These are phyloP conservation scores for Heteromyza rotundicornis DNA, from an alignment of 2,888 invertebrate species.

Conservation along the genomic window DNA sequence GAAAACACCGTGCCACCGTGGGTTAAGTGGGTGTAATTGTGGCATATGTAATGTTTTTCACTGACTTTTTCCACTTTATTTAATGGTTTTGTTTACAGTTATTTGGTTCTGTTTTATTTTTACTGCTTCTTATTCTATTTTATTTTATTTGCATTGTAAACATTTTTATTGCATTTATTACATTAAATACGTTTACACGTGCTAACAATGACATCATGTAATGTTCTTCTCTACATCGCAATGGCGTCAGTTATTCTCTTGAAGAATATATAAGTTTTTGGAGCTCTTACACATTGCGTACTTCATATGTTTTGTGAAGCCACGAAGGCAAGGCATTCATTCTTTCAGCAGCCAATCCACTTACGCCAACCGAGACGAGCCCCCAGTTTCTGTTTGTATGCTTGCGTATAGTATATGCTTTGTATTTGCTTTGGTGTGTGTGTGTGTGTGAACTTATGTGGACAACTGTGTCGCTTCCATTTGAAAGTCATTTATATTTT, in stretches of 20 bases:
- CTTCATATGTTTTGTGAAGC: too few relatives aligned
- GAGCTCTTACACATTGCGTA: too few relatives aligned
- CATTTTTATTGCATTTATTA: background rate
- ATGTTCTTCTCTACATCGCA: too few relatives aligned
- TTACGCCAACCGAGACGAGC: constrained; percentile 4
- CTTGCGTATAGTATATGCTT: background rate
- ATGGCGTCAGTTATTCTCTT: too few relatives aligned
- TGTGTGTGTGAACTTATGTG: background rate
- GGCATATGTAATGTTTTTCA: background rate
- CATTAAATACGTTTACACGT: too few relatives aligned
- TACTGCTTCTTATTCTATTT: too few relatives aligned
- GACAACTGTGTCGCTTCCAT: too few relatives aligned
- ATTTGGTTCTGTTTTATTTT: too few relatives aligned
- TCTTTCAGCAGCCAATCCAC: constrained; percentile 4
- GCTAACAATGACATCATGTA: too few relatives aligned
- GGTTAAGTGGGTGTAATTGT: constrained; percentile 1
- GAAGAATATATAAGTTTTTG: too few relatives aligned
- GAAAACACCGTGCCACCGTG: background rate
- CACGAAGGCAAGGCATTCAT: too few relatives aligned
- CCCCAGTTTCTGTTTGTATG: constrained; percentile 13
- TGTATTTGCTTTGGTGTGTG: background rate
- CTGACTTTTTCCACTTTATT: background rate
- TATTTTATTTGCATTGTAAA: background rate
- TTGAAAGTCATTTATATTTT: too few relatives aligned
- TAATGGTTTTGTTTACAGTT: background rate